Conservation (phyloP, 2,113 vertebrate genomes). For the Theristicus caerulescens region DNA sequence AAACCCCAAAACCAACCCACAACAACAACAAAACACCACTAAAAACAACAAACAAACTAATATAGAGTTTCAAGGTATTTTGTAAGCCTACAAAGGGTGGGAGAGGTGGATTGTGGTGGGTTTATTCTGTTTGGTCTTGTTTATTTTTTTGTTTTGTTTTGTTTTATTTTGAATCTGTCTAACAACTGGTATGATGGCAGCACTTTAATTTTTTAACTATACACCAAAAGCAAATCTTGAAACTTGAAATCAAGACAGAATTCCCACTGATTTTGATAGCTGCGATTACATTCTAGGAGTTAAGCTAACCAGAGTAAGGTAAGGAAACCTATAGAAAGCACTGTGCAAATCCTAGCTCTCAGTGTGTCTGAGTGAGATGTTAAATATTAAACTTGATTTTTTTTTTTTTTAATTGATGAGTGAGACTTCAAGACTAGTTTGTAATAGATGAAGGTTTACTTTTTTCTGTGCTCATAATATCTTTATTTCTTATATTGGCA, state of each 20-base stretch:
- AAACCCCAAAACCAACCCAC: not conserved
- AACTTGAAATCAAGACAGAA: not conserved
- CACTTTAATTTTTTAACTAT: not conserved
- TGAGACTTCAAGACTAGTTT: not conserved
- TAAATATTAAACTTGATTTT: not conserved
- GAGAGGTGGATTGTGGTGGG: not conserved
- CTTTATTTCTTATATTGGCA: not conserved
- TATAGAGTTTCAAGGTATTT: not conserved
- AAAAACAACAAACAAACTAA: not conserved
- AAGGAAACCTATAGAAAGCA: not conserved
- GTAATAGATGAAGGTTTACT: not conserved
- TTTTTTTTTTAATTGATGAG: not conserved
- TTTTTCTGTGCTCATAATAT: not conserved
- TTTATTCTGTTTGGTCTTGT: fast-evolving
- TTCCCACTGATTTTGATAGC: not conserved
- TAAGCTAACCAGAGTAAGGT: not conserved
- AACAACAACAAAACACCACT: not conserved
- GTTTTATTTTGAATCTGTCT: not conserved
- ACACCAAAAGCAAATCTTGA: not conserved
- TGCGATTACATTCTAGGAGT: not conserved
- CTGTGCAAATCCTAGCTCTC: not conserved
- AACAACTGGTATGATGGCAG: not conserved
- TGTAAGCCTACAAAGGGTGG: not conserved
- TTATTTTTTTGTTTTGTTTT: not conserved
- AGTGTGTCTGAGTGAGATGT: not conserved